These are phyloP conservation scores for Nasonovia ribisnigri DNA, from an alignment of 2,888 invertebrate species.

Conservation along the genomic window DNA sequence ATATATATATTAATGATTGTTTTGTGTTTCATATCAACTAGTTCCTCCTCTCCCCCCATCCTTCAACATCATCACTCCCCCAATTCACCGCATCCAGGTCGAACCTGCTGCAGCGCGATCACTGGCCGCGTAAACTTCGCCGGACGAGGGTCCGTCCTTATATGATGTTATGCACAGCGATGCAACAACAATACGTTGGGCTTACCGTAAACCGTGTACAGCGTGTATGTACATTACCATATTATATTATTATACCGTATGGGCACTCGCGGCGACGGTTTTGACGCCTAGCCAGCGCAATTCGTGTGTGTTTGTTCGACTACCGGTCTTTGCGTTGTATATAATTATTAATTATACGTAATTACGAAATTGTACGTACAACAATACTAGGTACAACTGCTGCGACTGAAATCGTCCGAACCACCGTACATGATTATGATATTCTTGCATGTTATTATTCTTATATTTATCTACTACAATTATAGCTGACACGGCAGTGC, in stretches of 20 bases:
- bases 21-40: conserved; percentile 21
- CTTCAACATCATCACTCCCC: background rate
- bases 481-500: no score
- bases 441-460: background rate
- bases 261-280: background rate
- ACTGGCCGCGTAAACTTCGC: background rate
- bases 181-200: background rate
- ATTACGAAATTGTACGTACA: no score
- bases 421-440: background rate
- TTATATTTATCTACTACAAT: background rate
- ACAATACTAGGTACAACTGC: no score
- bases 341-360: no score
- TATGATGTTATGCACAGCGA: no score
- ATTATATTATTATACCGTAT: no score
- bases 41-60: background rate
- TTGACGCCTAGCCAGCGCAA: background rate
- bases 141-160: conserved; percentile 14
- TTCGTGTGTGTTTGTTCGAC: background rate
- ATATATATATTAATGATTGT: background rate
- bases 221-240: no score
- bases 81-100: background rate
- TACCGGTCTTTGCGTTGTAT: background rate
- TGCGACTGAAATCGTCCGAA: background rate
- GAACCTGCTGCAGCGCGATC: background rate
- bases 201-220: background rate